Conservation (phyloP, 2,888 invertebrate species). For the Palloptera scutellata region DNA sequence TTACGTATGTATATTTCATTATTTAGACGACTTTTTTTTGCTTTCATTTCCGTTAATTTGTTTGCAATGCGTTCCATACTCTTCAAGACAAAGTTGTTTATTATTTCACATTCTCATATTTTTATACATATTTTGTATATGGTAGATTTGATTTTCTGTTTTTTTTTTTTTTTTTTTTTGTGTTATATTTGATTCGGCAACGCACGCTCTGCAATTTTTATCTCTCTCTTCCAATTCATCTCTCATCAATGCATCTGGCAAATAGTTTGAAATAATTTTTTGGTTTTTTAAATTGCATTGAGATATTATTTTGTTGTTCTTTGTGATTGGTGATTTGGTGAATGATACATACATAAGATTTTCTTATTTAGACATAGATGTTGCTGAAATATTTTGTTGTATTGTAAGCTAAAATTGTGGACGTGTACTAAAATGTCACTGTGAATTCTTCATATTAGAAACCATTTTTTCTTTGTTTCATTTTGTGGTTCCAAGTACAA, state of each 20-base stretch:
- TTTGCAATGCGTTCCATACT: slow-evolving; percentile 61
- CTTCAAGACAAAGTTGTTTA: slow-evolving; percentile 62
- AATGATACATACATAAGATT: slow-evolving; percentile 1
- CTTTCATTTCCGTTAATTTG: slow-evolving; percentile 62
- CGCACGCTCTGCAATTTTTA: slow-evolving; percentile 12
- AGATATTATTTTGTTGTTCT: slow-evolving; percentile 22
- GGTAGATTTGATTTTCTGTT: slow-evolving; percentile 18
- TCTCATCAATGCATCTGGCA: slow-evolving; percentile 47
- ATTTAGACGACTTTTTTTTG: slow-evolving; percentile 26
- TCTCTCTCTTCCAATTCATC: slow-evolving; percentile 34
- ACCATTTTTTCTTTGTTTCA: too few relatives aligned
- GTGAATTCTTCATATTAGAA: too few relatives aligned
- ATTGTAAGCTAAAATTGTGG: not conserved
- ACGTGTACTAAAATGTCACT: too few relatives aligned
- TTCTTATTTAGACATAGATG: not conserved
- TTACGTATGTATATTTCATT: slow-evolving; percentile 8
- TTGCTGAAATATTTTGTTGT: not conserved
- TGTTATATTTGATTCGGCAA: slow-evolving; percentile 27
- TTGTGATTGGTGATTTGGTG: not conserved
- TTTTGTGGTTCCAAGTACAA: too few relatives aligned
- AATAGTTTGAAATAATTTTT: slow-evolving; percentile 11
- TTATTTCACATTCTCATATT: slow-evolving; percentile 45
- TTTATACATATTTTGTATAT: slow-evolving; percentile 37
- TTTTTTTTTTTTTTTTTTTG: slow-evolving; percentile 15
- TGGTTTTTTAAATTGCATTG: slow-evolving; percentile 27